Conservation (phyloP, 2,797 vertebrate genomes). For the Pristis pectinata region DNA sequence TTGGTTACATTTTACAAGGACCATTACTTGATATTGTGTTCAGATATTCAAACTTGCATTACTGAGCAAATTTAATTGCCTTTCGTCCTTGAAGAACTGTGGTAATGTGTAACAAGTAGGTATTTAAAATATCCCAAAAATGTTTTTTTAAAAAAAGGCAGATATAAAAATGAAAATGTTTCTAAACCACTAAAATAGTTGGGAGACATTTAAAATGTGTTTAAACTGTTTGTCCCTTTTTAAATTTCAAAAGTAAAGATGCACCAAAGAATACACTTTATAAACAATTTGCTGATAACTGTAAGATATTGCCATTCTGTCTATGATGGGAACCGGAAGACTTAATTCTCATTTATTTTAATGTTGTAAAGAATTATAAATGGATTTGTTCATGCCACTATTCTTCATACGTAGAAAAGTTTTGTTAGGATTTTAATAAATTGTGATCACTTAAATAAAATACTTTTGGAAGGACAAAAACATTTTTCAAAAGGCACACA, state of each 20-base stretch:
- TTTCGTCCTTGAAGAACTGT: not conserved
- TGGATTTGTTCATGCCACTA: conserved; percentile 51
- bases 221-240: conserved; percentile 10
- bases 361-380: conserved; percentile 58
- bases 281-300: conserved; percentile 40
- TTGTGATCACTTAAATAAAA: conserved; percentile 63
- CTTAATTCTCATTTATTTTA: conserved; percentile 60
- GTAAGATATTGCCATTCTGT: conserved; percentile 70
- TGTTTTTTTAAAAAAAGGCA: not conserved
- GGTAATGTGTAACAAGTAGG: not conserved
- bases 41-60: not conserved
- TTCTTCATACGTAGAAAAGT: conserved; percentile 51
- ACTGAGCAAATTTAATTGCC: not conserved
- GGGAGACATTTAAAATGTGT: conserved; percentile 8
- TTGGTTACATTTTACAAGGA: not conserved
- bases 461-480: conserved; percentile 66
- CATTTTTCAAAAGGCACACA: conserved; percentile 88
- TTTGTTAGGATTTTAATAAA: conserved; percentile 57
- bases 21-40: not conserved
- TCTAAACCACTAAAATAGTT: not conserved
- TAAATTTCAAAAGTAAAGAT: not conserved
- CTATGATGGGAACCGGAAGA: conserved; percentile 80
- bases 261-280: conserved; percentile 25
- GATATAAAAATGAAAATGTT: conserved; percentile 13
- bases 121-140: not conserved